Evolutionary conservation across 2,888 invertebrate species (phyloP).

Genomic region (Aspidiotus rigidus): DNA sequence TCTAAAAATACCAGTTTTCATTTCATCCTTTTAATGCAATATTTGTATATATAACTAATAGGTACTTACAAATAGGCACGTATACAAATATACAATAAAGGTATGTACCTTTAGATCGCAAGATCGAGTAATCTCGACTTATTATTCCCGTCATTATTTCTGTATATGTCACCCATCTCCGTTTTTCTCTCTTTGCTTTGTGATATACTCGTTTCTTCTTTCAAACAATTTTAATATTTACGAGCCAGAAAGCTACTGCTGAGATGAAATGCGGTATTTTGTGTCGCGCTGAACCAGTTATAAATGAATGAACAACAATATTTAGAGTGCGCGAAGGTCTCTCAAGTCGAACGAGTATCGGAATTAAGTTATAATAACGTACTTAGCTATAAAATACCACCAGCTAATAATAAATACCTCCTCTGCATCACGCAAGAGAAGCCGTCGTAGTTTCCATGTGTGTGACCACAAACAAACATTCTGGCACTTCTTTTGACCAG

Average conservation of each 20-base stretch:
- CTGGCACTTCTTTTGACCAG: no score
- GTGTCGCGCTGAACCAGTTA: slow-evolving; percentile 14
- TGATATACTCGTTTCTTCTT: slow-evolving; percentile 9
- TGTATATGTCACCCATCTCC: neutral
- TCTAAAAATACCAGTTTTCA: slow-evolving; percentile 17
- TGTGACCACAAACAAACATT: no score
- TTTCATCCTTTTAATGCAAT: no score
- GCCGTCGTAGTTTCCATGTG: no score
- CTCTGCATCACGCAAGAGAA: neutral
- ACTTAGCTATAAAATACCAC: neutral
- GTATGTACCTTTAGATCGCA: neutral
- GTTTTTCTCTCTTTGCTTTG: neutral
- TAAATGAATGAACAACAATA: slow-evolving; percentile 10
- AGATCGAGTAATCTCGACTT: neutral
- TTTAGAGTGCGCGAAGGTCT: slow-evolving; percentile 1
- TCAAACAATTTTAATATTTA: slow-evolving; percentile 2
- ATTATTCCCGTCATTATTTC: slow-evolving; percentile 5
- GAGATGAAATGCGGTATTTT: neutral
- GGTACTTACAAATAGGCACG: no score
- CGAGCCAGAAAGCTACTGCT: slow-evolving; percentile 3
- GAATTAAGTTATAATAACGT: slow-evolving; percentile 16
- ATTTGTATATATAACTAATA: no score
- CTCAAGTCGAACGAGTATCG: neutral
- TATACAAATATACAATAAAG: no score
- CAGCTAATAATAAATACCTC: neutral